These are phyloP conservation scores for Danio tinwini DNA, from an alignment of 2,797 vertebrate species.

Conservation along the genomic window DNA sequence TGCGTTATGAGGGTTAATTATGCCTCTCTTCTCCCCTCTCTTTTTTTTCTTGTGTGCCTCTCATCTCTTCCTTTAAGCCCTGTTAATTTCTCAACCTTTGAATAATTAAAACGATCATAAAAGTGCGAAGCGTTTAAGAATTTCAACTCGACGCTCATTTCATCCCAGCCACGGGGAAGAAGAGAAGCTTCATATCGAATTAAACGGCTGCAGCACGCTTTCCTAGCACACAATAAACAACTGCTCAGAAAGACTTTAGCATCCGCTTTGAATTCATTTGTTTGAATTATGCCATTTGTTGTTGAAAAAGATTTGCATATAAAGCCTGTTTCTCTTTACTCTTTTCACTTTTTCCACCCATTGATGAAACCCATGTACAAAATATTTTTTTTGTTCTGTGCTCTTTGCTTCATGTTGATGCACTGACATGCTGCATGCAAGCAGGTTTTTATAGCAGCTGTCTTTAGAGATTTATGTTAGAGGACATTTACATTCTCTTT, in stretches of 20 bases:
- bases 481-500: background rate
- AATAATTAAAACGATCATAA: slow-evolving; percentile 71
- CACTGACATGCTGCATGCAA: background rate
- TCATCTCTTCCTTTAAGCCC: slow-evolving; percentile 41
- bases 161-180: slow-evolving; percentile 31
- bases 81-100: slow-evolving; percentile 66
- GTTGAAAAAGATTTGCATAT: background rate
- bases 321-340: slow-evolving; percentile 2
- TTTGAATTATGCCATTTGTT: slow-evolving; percentile 11
- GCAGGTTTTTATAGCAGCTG: slow-evolving; percentile 7
- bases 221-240: background rate
- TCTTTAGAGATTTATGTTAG: slow-evolving; percentile 27
- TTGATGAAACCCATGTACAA: background rate
- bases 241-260: background rate
- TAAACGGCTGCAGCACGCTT: background rate
- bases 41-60: slow-evolving; percentile 51
- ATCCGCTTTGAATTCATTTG: slow-evolving; percentile 16
- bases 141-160: slow-evolving; percentile 48
- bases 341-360: background rate
- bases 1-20: background rate
- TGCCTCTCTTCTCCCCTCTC: background rate
- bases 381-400: too few relatives aligned
- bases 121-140: slow-evolving; percentile 72
- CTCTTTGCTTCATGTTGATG: background rate
- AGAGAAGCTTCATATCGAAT: background rate